Conservation (phyloP, 2,888 invertebrate genomes). For the Mesorhabditis spiculigera region DNA sequence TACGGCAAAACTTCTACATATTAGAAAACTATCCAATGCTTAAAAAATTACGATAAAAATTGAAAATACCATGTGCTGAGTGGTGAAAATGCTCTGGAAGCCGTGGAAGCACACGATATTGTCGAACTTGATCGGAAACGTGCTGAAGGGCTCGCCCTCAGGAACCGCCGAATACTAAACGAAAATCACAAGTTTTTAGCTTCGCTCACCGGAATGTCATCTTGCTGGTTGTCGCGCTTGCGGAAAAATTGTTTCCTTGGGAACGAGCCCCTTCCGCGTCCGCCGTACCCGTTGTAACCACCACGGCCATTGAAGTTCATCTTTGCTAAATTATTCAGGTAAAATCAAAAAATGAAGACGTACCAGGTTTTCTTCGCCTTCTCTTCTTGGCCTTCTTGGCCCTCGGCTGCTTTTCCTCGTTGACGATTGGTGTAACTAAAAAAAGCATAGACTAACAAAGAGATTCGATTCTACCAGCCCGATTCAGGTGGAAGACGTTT, state of each 20-base stretch:
- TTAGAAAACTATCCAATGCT: neutral
- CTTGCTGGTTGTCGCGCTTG: constrained; percentile 6
- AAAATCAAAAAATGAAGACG: no score
- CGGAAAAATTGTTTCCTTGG: neutral
- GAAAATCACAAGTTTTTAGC: neutral
- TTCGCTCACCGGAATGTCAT: constrained; percentile 12
- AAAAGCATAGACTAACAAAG: no score
- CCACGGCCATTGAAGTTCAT: no score
- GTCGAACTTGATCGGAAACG: constrained; percentile 19
- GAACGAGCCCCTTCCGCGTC: no score
- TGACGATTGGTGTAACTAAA: no score
- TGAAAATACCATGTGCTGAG: constrained; percentile 27
- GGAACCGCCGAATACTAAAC: constrained; percentile 13
- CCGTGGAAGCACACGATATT: constrained; percentile 36
- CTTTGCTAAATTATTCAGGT: no score
- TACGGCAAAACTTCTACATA: neutral
- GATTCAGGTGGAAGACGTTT: no score
- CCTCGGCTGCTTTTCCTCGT: no score
- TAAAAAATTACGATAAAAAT: neutral
- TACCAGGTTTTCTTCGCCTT: no score
- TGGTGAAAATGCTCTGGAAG: constrained; percentile 31
- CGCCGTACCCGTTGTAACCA: no score
- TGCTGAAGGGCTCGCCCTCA: constrained; percentile 11
- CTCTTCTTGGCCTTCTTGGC: no score
- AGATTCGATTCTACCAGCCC: no score